Evolutionary conservation across 2,797 vertebrate genomes (phyloP), one percentile per base, ranked within the genome.

Genomic region (Podargus strigoides): DNA sequence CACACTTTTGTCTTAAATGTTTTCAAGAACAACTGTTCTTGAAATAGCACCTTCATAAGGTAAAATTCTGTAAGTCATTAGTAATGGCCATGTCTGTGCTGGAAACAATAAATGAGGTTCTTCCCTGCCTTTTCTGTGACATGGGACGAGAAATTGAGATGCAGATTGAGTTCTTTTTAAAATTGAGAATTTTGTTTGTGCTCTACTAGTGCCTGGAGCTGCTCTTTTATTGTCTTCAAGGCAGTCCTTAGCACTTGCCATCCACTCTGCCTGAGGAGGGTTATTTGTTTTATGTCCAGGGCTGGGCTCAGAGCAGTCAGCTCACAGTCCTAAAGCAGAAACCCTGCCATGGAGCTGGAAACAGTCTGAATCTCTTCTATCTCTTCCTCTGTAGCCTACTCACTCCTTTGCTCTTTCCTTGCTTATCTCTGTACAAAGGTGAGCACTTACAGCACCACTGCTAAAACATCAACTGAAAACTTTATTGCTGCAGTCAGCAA

Each of bases 401-500:
- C 39, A 4, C 13, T 80, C 27, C 46, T 81, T 58, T 7, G 3
- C 18, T 39, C 41, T 82, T 28, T 30, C 46, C 89, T 87, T 64
- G 39, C 50, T 87, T 81, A 69, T 39, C 66, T 87, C 36, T 34
- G 24, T 66, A 21, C 36, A 56, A 66, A 91, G 62, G 47, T 62
- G 66, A 70, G 41, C 1, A 7, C 34, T 67, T 56, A 22, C 24
- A 47, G 39, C 32, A 39, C 22, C n/a, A 7, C 44, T 50, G 47
- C 69, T 63, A 30, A 87, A 91, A 60, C 37, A 74, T 16, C 70
- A 82, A 9, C 55, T 52, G 46, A 68, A 79, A 93, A 94, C 85
- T 93, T 94, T 60, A 42, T 79, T 76, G 83, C 95, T 94, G 49
- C 67, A 55, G 77, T 87, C 91, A 86, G 86, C 89, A 88, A 37